A percentile compares a stretch with the other conserved stretches of the same genome.
These are phyloP conservation scores for Eolophus roseicapilla DNA, from an alignment of 2,113 vertebrate genomes.

Conservation along the genomic window DNA sequence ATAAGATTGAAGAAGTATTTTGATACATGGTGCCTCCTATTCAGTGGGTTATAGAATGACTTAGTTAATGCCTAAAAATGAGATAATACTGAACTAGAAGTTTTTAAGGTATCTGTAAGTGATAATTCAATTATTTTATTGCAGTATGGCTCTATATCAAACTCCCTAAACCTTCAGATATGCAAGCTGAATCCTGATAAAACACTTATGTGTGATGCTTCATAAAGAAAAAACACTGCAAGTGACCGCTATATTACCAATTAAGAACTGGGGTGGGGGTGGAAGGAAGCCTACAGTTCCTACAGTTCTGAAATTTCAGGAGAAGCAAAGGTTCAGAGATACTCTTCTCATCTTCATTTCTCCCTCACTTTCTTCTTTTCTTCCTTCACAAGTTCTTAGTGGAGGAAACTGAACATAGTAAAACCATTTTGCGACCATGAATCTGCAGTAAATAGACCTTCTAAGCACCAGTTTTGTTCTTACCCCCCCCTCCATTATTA, in stretches of 20 bases:
- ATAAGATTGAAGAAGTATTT: neutral
- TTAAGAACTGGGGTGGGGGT: neutral
- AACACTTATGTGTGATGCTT: neutral
- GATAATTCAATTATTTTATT: neutral
- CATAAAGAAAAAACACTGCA: neutral
- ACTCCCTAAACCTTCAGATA: neutral
- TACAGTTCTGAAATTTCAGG: neutral
- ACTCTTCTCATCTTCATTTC: neutral
- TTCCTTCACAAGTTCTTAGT: neutral
- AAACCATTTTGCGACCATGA: neutral
- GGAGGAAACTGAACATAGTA: neutral
- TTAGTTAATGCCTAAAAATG: neutral
- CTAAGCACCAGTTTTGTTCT: neutral
- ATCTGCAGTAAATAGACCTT: neutral
- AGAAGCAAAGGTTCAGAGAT: neutral
- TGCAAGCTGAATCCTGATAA: neutral
- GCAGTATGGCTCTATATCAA: neutral
- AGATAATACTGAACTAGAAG: neutral
- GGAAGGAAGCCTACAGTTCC: neutral
- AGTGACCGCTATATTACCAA: neutral
- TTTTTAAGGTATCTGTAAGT: neutral
- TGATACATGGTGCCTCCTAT: neutral
- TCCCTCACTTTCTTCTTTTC: neutral
- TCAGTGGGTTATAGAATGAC: neutral
- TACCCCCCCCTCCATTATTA: neutral